These are phyloP conservation scores for Nomada fucata DNA, from an alignment of 2,888 invertebrate species.

Conservation along the genomic window DNA sequence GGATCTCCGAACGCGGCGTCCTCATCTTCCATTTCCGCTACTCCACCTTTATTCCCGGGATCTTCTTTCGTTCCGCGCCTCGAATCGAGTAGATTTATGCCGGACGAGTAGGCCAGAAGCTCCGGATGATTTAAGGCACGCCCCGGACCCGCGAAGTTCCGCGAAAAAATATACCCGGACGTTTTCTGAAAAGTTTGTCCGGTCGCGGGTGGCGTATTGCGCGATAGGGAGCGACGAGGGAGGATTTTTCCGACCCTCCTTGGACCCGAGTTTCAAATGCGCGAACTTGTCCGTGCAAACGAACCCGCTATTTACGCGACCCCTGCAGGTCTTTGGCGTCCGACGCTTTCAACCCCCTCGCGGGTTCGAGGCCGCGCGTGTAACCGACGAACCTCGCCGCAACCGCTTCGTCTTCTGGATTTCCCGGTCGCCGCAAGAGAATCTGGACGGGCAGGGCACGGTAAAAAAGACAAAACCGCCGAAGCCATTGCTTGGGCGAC, in stretches of 20 bases:
- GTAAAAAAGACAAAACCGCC: not conserved
- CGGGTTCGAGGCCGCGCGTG: not conserved
- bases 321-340: constrained; percentile 21
- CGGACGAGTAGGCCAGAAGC: constrained; percentile 33
- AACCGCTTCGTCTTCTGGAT: no score
- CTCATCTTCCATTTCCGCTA: constrained; percentile 14
- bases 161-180: constrained; percentile 62
- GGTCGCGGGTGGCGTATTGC: constrained; percentile 33
- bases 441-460: no score
- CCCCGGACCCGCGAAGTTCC: constrained; percentile 23
- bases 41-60: constrained; percentile 19
- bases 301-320: constrained; percentile 41
- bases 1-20: not conserved
- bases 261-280: constrained; percentile 16
- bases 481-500: not conserved
- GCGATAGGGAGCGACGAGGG: not conserved
- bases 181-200: constrained; percentile 37
- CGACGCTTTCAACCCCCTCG: constrained; percentile 13
- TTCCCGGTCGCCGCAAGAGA: no score
- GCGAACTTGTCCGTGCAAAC: constrained; percentile 5
- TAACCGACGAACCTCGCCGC: not conserved
- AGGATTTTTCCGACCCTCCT: constrained; percentile 14
- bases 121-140: constrained; percentile 64
- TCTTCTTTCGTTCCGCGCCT: constrained; percentile 25
- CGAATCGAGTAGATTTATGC: constrained; percentile 52